Base-by-base conservation (phyloP, 2,113 vertebrate genomes). In the Stictonetta naevosa region DNA sequence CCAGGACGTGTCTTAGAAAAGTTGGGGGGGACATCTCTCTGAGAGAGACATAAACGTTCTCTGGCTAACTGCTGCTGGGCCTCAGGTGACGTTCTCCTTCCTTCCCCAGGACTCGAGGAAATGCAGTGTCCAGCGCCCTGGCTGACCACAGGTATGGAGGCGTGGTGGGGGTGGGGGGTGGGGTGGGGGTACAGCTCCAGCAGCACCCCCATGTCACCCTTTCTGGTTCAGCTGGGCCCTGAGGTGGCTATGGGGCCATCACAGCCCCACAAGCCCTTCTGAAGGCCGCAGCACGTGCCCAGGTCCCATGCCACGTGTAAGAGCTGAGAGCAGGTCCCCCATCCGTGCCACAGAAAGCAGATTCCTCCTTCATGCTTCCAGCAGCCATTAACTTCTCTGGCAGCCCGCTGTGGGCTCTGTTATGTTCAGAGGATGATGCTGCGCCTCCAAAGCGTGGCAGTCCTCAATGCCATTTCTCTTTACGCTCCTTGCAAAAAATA, bases 131-230 rank as follows among this genome's bases (percentile, higher is more conserved):
- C 50, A 16, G 46, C 28, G 17, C 40, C 48, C n/a, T 3, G 26
- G 52, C 63, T 22, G 26, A 12, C 14, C 48, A 22, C 72, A 52
- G 52, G 14, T 12, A 33, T 38, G 4, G 1, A 20, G 46, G 19
- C n/a, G 11, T 1, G 1, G 0, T 36, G 52, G 22, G 38, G n/a
- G n/a, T n/a, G n/a, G n/a, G n/a, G n/a, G n/a, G n/a, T 38, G 63
- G 71, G 58, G 48, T 13, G 58, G 50, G 16, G 13, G 63, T 6
- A 17, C 74, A 25, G 46, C 34, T 55, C 14, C 40, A 21, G 42
- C 28, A 33, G 11, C 6, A 7, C 13, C 48, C 22, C 0, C 2
- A 33, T 50, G 40, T 21, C n/a, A 10, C 26, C 33, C 44, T 46
- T 53, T 28, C 52, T 91, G 22, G 50, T 23, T 53, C 10, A 29